Percentiles rank a stretch among this genome's conserved stretches.
Conservation (phyloP, 2,888 invertebrate genomes). For the Scrobipalpa atriplicella region DNA sequence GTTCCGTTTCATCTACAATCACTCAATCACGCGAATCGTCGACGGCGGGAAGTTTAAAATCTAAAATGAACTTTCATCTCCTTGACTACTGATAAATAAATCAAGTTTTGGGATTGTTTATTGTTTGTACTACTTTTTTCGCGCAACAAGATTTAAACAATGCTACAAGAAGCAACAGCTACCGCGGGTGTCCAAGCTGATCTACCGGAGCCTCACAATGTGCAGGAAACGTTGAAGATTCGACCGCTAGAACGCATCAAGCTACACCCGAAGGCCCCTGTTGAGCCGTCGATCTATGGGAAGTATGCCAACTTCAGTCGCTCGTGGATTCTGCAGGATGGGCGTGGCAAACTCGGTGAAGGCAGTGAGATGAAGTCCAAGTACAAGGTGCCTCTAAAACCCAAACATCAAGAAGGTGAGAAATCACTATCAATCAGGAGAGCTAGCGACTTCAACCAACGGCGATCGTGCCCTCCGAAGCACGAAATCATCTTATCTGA, state of each 20-base stretch:
- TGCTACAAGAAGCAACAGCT: slow-evolving; percentile 28
- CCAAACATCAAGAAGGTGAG: slow-evolving; percentile 55
- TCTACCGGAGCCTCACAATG: slow-evolving; percentile 56
- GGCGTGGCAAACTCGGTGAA: slow-evolving; percentile 57
- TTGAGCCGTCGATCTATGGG: slow-evolving; percentile 69
- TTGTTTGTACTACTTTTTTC: slow-evolving; percentile 3
- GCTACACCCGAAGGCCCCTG: slow-evolving; percentile 66
- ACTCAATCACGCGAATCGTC: background rate
- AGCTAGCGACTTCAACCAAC: background rate
- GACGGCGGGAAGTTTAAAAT: slow-evolving; percentile 6
- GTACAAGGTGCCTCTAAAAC: slow-evolving; percentile 58
- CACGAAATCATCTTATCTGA: too few relatives aligned
- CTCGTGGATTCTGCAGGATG: slow-evolving; percentile 75
- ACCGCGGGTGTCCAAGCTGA: slow-evolving; percentile 64
- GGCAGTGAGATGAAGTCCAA: slow-evolving; percentile 71
- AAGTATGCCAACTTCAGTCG: slow-evolving; percentile 69
- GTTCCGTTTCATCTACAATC: background rate
- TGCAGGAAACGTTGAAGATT: slow-evolving; percentile 62
- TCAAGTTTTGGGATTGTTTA: background rate
- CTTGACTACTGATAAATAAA: background rate
- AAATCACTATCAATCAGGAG: too few relatives aligned
- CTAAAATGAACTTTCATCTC: background rate
- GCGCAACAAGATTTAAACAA: slow-evolving; percentile 14
- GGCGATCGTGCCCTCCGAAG: too few relatives aligned
- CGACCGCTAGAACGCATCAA: slow-evolving; percentile 66